Evolutionary conservation across 2,888 invertebrate genomes (phyloP).

Genomic region (Tenthredo amoena): DNA sequence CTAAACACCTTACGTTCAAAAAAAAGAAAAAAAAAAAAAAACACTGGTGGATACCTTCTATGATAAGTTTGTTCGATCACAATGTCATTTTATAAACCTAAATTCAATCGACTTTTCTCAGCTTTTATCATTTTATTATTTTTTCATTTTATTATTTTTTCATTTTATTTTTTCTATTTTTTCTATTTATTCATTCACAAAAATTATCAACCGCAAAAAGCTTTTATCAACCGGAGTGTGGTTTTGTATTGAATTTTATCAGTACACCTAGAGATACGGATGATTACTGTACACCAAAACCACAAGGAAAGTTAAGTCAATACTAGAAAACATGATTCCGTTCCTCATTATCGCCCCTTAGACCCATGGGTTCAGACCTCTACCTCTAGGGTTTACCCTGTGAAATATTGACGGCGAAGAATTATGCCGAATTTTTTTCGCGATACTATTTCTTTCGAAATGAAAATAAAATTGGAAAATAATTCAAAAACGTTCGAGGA

Average conservation of each 20-base stretch:
- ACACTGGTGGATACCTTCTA: neutral
- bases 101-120: neutral
- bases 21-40: neutral
- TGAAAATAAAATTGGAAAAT: too few relatives aligned
- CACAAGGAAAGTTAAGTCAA: neutral
- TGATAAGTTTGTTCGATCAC: conserved; percentile 10
- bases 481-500: neutral
- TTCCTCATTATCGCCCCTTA: neutral
- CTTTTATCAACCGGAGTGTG: neutral
- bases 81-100: neutral
- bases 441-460: neutral
- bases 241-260: neutral
- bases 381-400: neutral
- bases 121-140: neutral
- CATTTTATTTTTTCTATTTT: neutral
- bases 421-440: neutral
- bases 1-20: neutral
- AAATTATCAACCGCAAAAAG: neutral
- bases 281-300: neutral
- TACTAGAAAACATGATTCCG: neutral
- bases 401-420: neutral
- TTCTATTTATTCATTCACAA: neutral
- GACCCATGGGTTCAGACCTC: neutral
- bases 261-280: neutral
- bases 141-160: neutral